Conservation (phyloP, 2,113 vertebrate species). For the Saccopteryx bilineata region DNA sequence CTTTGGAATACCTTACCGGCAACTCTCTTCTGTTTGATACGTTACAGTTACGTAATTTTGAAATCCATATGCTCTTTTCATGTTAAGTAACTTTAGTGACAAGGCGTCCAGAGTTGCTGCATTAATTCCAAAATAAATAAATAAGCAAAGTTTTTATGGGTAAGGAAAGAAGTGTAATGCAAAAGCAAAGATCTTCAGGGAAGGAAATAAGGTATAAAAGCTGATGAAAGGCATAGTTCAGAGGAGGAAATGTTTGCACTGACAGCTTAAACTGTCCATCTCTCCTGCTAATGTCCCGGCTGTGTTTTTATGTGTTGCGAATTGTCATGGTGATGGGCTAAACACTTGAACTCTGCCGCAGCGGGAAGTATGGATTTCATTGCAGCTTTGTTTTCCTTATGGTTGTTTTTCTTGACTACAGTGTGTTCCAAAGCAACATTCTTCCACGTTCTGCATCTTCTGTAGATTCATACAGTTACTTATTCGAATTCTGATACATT, state of each 20-base stretch:
- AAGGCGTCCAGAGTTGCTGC: background rate
- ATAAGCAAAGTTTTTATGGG: background rate
- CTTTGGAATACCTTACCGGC: background rate
- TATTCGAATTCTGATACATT: background rate
- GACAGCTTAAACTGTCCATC: background rate
- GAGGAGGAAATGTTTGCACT: background rate
- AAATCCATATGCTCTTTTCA: background rate
- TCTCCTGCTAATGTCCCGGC: background rate
- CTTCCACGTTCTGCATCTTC: background rate
- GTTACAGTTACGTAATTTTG: background rate
- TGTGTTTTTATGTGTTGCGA: background rate
- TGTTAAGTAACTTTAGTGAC: background rate
- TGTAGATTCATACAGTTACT: background rate
- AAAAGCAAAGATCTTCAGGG: background rate
- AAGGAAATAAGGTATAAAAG: background rate
- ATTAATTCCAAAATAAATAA: background rate
- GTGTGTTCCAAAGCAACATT: background rate
- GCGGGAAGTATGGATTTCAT: background rate
- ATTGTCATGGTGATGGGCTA: background rate
- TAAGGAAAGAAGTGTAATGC: background rate
- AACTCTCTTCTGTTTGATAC: background rate
- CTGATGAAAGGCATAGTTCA: background rate
- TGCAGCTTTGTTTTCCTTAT: background rate
- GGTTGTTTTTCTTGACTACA: background rate
- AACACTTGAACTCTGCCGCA: background rate